These are phyloP conservation scores for Epizoanthus scotinus DNA, from an alignment of 92 coral and sea anemone species.

Conservation along the genomic window DNA sequence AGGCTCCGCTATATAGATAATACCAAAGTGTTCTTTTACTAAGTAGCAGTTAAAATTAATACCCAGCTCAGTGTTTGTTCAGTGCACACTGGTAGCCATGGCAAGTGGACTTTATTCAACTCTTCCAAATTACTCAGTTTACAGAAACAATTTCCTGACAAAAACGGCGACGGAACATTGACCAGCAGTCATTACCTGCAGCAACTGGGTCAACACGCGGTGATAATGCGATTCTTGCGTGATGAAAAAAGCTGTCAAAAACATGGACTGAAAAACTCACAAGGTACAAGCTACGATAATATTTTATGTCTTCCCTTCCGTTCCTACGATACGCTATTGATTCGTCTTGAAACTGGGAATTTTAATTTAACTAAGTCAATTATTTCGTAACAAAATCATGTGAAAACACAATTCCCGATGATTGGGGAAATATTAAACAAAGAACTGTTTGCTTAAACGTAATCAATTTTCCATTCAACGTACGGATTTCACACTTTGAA, in stretches of 20 bases:
- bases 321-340: conserved; percentile 32
- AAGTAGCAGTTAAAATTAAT: conserved; percentile 8
- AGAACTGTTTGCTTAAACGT: background rate
- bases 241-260: background rate
- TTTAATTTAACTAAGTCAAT: conserved; percentile 36
- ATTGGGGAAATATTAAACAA: conserved; percentile 14
- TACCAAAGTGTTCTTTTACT: background rate
- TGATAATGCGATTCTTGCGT: background rate
- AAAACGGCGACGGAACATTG: background rate
- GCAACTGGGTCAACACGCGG: conserved; percentile 6
- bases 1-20: background rate
- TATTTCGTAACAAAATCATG: conserved; percentile 21
- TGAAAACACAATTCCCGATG: conserved; percentile 1
- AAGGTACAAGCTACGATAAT: background rate
- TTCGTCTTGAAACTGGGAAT: background rate
- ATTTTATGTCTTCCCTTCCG: background rate
- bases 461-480: conserved; percentile 13
- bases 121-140: conserved; percentile 18
- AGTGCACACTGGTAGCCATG: conserved; percentile 12
- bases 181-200: background rate
- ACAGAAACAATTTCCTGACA: conserved; percentile 14
- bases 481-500: conserved; percentile 20
- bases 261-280: background rate
- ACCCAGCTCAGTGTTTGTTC: background rate
- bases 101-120: background rate